Base-by-base conservation (phyloP, 2,888 invertebrate species). In the Heliconius ethilla region DNA sequence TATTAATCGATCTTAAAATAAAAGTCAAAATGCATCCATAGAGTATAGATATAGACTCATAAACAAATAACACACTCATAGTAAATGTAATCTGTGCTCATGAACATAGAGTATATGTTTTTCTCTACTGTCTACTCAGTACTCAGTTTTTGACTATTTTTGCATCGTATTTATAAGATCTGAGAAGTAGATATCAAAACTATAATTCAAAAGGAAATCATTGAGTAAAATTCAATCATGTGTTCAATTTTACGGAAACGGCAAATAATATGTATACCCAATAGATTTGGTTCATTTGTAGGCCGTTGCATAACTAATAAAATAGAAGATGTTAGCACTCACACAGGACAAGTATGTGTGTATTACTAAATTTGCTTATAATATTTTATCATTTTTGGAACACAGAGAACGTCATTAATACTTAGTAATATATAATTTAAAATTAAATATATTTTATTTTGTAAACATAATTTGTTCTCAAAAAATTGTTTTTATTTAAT, bases 331-430 rank as follows among this genome's bases (percentile, higher is more conserved):
- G 82, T 86, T 79, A 65, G 80, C 13, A 93, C 87, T 59, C 93
- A 93, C 79, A 93, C 93, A 80, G 93, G 93, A 82, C 93, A 93
- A 88, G 93, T 92, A 88, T 45, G 75, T 74, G 18, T 74, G 15
- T 63, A 63, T n/a, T 37, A 74, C 18, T 18, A 22, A 11, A 63
- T 73, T 73, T 51, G 3, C 51, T 10, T 5, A 18, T 11, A 59
- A 22, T 22, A 55, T 55, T 55, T 55, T 55, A 55, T 55, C 2
- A 22, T 22, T 55, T 55, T 22, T 22, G 22, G 0, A 55, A 55
- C 18, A 22, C 55, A 22, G 15, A 6, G 15, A 55, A 55, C 9
- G 55, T 55, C 22, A 51, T 55, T 15, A 15, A 15, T 45, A 45
- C 15, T 45, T 45, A 4, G 4, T 40, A 13, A 45, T 4, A 45